Conservation (phyloP, 2,888 invertebrate species). For the Agonopterix subpropinquella region DNA sequence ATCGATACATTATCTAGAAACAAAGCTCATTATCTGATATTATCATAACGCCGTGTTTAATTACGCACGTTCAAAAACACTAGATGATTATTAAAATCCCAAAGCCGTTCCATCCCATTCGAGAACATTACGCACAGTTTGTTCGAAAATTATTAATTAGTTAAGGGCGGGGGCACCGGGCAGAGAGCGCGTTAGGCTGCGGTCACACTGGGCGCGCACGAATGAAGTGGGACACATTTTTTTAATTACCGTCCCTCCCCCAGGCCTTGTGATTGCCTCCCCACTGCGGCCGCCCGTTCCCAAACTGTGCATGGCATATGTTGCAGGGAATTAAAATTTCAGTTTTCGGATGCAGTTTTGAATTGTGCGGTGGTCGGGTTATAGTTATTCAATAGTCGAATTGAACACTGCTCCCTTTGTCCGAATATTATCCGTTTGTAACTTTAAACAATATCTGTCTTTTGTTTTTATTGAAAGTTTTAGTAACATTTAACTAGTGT, state of each 20-base stretch:
- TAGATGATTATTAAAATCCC: conserved; percentile 58
- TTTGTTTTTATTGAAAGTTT: no score
- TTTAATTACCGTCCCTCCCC: conserved; percentile 57
- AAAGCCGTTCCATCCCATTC: conserved; percentile 34
- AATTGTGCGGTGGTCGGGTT: conserved; percentile 26
- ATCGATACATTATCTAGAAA: conserved; percentile 3
- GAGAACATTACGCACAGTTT: conserved; percentile 11
- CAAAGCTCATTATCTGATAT: conserved; percentile 12
- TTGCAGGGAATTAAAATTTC: conserved; percentile 65
- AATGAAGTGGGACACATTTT: conserved; percentile 72
- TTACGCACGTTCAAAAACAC: conserved; percentile 16
- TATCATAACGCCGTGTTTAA: conserved; percentile 11
- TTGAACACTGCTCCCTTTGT: not conserved
- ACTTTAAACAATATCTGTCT: no score
- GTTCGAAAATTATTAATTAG: conserved; percentile 57
- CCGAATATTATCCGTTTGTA: no score
- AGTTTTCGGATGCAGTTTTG: conserved; percentile 57
- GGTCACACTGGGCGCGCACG: conserved; percentile 45
- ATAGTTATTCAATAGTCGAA: conserved; percentile 3
- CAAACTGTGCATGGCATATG: conserved; percentile 47
- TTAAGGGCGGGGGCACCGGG: conserved; percentile 30
- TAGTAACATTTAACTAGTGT: no score
- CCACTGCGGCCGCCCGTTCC: conserved; percentile 17
- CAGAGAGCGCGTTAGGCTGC: conserved; percentile 20
- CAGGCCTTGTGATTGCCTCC: conserved; percentile 13